Percentiles rank a stretch among this genome's conserved stretches.
Conservation (phyloP, 2,113 vertebrate species). For the Phodopus roborovskii region DNA sequence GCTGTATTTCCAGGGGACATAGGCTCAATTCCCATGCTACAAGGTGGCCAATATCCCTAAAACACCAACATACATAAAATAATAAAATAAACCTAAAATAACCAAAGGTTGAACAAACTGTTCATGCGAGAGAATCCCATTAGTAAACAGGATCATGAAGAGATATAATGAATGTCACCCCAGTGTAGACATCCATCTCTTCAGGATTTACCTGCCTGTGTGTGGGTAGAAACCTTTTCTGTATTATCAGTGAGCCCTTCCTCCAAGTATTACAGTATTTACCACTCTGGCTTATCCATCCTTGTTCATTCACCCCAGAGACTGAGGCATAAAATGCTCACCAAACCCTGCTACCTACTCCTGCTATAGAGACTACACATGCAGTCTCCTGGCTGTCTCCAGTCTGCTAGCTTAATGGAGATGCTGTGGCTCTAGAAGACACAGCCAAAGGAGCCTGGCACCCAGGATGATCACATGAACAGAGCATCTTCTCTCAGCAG, state of each 20-base stretch:
- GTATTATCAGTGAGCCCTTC: background rate
- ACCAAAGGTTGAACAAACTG: conserved; percentile 3
- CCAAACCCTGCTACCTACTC: background rate
- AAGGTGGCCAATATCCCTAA: background rate
- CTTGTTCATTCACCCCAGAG: background rate
- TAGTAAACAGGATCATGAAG: background rate
- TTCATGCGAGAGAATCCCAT: background rate
- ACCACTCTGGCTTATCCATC: background rate
- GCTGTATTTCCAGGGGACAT: no score
- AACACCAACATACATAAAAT: background rate
- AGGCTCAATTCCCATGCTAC: background rate
- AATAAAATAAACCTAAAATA: background rate
- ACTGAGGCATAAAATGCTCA: background rate
- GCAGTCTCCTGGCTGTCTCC: background rate
- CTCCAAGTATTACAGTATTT: background rate
- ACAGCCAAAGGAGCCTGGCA: background rate
- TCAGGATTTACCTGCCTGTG: background rate
- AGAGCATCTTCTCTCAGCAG: background rate
- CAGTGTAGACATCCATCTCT: background rate
- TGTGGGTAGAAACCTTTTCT: background rate
- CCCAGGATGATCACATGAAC: background rate
- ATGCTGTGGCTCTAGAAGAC: background rate
- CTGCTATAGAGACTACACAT: background rate
- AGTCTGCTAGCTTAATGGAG: background rate
- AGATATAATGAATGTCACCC: background rate